Evolutionary conservation across 2,113 vertebrate genomes (phyloP), one percentile per base, ranked within the genome.

Genomic region (Periophthalmus modestus): DNA sequence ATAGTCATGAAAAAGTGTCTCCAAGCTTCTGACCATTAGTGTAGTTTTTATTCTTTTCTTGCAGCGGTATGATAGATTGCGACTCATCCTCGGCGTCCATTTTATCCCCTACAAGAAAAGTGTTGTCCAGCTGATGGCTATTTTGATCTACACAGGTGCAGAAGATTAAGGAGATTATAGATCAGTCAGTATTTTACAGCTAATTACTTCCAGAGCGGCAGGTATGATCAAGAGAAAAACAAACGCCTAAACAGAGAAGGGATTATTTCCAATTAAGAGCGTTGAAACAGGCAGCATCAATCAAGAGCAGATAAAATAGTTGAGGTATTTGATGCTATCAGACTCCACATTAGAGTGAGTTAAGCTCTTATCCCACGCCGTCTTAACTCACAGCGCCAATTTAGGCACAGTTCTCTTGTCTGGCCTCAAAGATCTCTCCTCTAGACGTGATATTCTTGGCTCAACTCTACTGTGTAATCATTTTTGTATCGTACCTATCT

Each of bases 281-380:
- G 23, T 33, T 46, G 39, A 80, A 24, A 52, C 3, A 69, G 54
- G 19, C 71, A 14, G 33, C 71, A 77, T 79, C 48, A 81, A 36
- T 74, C 3, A 1, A 72, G 33, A 9, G 66, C 34, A 76, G 73
- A 74, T 74, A 36, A 39, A 55, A 66, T 82, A 73, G 62, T 50
- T 14, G 33, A 54, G 50, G 65, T 75, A 0, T 74, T 59, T 69
- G 21, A 80, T 69, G 24, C 13, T 65, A 81, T 81, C 66, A 46
- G 47, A 66, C 63, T 68, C 52, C 28, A 77, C 63, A 54, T 84
- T 68, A 65, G 57, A 72, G 74, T 69, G 39, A 84, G 62, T 78
- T 75, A 68, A 78, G 57, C 47, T 66, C 18, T 48, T 28, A n/a
- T 58, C 9, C 48, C 46, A 62, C 14, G 15, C 58, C 62, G 21